phyloP scores from a whole-genome alignment of 2,888 invertebrate genomes.

The Tipula lateralis region DNA sequence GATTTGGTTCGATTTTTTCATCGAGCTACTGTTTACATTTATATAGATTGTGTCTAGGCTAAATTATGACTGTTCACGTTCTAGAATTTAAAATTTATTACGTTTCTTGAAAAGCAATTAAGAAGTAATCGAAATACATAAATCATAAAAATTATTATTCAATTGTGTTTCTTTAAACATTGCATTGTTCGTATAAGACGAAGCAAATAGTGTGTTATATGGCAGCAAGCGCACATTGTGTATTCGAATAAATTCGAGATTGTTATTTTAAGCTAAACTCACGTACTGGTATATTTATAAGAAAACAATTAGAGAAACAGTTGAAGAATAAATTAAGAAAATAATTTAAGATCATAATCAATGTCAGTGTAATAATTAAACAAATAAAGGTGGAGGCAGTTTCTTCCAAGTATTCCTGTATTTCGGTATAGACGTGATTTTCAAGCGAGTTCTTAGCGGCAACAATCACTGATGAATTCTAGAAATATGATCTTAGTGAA shows the following conservation, averaged over 20 bases:
- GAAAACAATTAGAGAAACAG: not conserved
- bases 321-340: not conserved
- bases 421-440: no score
- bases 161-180: not conserved
- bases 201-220: not conserved
- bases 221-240: not conserved
- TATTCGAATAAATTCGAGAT: not conserved
- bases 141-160: not conserved
- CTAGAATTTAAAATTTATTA: not conserved
- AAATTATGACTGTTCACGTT: not conserved
- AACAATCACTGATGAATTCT: no score
- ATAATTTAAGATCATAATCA: not conserved
- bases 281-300: not conserved
- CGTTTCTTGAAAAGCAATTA: not conserved
- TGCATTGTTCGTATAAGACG: not conserved
- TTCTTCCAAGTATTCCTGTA: no score
- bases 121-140: not conserved
- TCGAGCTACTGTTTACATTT: not conserved
- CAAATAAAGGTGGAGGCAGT: no score
- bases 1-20: no score
- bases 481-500: no score
- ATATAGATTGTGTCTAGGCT: not conserved
- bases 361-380: no score
- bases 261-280: not conserved
- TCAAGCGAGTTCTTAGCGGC: no score